Conservation (phyloP, 2,113 vertebrate genomes). For the Gracilinanus agilis region DNA sequence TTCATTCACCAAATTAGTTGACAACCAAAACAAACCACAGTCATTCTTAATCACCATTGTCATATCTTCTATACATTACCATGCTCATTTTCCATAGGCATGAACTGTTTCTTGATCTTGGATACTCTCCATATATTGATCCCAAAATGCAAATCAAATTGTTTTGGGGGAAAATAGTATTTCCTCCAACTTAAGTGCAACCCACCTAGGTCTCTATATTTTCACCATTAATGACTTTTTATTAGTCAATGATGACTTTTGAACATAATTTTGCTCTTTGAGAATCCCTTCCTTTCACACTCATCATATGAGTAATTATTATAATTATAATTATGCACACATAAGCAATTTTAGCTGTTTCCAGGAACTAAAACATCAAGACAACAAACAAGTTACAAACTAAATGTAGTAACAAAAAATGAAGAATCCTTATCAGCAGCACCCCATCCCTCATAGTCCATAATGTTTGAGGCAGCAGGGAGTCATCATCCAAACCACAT, state of each 20-base stretch:
- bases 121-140: constrained; percentile 69
- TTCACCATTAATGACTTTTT: constrained; percentile 60
- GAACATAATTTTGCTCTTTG: constrained; percentile 66
- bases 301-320: constrained; percentile 59
- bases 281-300: constrained; percentile 26
- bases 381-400: neutral
- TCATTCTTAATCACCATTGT: too few species aligned
- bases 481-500: neutral
- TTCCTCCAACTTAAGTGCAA: constrained; percentile 29
- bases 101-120: constrained; percentile 64
- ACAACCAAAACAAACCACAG: neutral
- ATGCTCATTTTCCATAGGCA: constrained; percentile 70
- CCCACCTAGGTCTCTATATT: constrained; percentile 57
- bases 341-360: neutral
- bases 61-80: constrained; percentile 36
- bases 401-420: neutral
- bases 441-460: neutral
- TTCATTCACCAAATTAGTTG: neutral
- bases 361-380: neutral
- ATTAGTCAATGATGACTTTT: constrained; percentile 63
- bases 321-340: too few species aligned
- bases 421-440: neutral
- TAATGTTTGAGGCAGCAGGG: neutral
- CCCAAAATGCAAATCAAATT: constrained; percentile 63
- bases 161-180: constrained; percentile 56